Conservation (phyloP, 2,888 invertebrate genomes). For the Apomyelois bistriatella region DNA sequence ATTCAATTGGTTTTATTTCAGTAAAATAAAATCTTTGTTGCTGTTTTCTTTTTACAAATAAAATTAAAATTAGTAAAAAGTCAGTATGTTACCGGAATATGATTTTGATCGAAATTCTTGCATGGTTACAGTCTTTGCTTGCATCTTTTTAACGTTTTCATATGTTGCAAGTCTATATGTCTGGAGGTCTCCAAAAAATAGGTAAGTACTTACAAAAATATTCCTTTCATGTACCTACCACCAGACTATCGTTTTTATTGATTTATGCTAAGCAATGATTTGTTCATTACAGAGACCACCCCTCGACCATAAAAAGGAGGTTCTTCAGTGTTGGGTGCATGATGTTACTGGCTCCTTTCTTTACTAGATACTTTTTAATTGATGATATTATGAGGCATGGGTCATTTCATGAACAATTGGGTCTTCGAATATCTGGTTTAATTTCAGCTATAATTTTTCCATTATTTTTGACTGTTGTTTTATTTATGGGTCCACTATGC, state of each 20-base stretch:
- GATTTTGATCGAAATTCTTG: conserved; percentile 58
- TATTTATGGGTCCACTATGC: conserved; percentile 91
- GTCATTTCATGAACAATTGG: conserved; percentile 85
- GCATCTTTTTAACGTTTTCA: conserved; percentile 86
- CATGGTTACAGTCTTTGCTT: conserved; percentile 83
- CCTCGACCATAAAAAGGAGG: conserved; percentile 91
- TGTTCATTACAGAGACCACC: conserved; percentile 86
- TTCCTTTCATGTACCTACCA: background rate
- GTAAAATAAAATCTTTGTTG: no score
- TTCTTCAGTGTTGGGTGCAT: conserved; percentile 92
- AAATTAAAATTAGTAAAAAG: no score
- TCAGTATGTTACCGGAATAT: conserved; percentile 24
- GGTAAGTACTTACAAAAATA: conserved; percentile 65
- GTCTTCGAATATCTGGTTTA: conserved; percentile 86
- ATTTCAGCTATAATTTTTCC: conserved; percentile 87
- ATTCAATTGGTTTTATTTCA: no score
- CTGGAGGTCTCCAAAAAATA: conserved; percentile 88
- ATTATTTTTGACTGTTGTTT: conserved; percentile 86
- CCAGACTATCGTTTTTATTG: no score
- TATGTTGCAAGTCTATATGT: conserved; percentile 94
- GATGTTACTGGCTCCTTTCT: conserved; percentile 88
- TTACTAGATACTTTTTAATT: conserved; percentile 86
- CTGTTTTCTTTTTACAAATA: no score
- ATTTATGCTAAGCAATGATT: background rate
- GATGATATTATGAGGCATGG: conserved; percentile 81